phyloP scores from a whole-genome alignment of 1,140 invertebrate species.

The Uloborus diversus region DNA sequence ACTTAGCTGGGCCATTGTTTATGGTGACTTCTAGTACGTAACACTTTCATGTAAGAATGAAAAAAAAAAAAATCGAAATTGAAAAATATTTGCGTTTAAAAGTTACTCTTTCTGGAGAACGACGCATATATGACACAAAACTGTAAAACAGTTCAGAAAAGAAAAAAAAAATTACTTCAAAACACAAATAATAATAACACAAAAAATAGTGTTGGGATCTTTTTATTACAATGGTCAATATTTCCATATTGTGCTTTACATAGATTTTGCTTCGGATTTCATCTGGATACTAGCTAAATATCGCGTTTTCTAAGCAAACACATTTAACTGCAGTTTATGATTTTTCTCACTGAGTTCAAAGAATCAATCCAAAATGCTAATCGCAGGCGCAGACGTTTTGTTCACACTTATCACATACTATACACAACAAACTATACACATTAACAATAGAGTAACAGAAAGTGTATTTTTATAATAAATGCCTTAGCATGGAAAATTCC shows the following conservation, averaged over 20 bases:
- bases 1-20: too few species aligned
- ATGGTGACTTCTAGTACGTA: too few species aligned
- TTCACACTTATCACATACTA: constrained; percentile 17
- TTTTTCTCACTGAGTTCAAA: neutral
- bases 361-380: neutral
- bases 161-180: too few species aligned
- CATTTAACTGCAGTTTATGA: constrained; percentile 25
- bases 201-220: too few species aligned
- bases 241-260: constrained; percentile 37
- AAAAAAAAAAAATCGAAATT: too few species aligned
- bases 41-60: too few species aligned
- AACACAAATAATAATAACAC: too few species aligned
- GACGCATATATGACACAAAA: too few species aligned
- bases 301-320: constrained; percentile 27
- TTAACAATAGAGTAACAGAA: constrained; percentile 26
- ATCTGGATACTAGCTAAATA: neutral
- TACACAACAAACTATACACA: constrained; percentile 48
- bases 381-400: neutral
- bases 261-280: neutral
- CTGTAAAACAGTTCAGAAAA: too few species aligned
- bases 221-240: constrained; percentile 43
- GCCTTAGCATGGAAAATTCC: neutral
- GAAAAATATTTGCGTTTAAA: too few species aligned
- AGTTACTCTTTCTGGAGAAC: too few species aligned
- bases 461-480: neutral